Evolutionary conservation across 2,797 vertebrate genomes (phyloP), one percentile per base, ranked within the genome.

Genomic region (Heteromormyrus szaboi): DNA sequence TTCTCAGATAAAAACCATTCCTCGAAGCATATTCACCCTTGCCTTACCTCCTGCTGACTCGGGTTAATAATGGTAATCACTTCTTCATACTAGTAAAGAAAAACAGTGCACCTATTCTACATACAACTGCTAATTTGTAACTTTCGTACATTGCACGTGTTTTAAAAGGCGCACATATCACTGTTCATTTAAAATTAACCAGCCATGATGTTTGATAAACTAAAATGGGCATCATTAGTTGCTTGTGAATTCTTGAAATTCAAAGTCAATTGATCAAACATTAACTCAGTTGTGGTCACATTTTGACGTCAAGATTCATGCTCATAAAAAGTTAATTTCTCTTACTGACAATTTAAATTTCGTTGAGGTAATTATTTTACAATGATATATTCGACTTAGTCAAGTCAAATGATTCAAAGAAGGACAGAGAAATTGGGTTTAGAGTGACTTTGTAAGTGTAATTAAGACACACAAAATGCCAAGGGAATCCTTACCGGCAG

Each of bases 401-500:
- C 17, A 81, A 46, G 76, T 19, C 17, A 44, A 46, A 46, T 81
- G 41, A 81, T 81, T 44, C 17, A 46, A 46, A 72, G 1, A 33
- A 72, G 68, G 33, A 44, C 8, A 48, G 37, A 51, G 37, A 33
- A 4, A 33, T 6, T 46, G 7, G 12, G 25, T 50, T 17, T 48
- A 8, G 2, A 46, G 22, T 17, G 14, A 17, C 2, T 22, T 5
- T 17, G 4, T 72, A 72, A n/a, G 79, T 54, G 54, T 6, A 3
- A 88, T 79, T 88, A 56, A 50, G 19, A 17, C 41, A 12, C 41
- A 12, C 9, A 4, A 12, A 4, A 46, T 3, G 29, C 9, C 2
- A 51, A 4, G 14, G 19, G 19, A 14, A 19, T 33, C 87, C 89
- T 92, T 93, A 98, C 98, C 97, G 95, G 97, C 97, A 3, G 97